These are phyloP conservation scores for Ochropacha duplaris DNA, from an alignment of 2,888 invertebrate species.

Conservation along the genomic window DNA sequence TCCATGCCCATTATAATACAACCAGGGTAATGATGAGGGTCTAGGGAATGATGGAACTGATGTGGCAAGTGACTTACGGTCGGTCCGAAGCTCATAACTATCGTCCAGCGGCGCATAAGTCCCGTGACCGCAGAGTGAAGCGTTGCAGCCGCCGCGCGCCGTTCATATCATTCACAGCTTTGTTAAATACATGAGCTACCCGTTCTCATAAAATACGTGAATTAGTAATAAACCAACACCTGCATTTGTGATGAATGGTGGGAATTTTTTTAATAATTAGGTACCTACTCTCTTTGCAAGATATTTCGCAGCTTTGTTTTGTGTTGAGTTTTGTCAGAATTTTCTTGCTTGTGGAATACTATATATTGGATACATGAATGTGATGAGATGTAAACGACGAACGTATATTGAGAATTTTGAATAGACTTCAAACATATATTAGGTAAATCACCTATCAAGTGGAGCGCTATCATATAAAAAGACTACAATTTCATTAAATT, in stretches of 20 bases:
- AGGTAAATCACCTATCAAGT: slow-evolving; percentile 40
- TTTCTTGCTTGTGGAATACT: too few relatives aligned
- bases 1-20: neutral
- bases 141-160: slow-evolving; percentile 37
- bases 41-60: slow-evolving; percentile 60
- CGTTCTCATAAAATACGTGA: slow-evolving; percentile 4
- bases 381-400: too few relatives aligned
- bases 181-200: slow-evolving; percentile 49
- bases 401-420: neutral
- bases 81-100: slow-evolving; percentile 70
- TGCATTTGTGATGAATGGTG: neutral
- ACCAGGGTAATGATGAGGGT: slow-evolving; percentile 42
- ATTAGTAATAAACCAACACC: neutral
- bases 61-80: slow-evolving; percentile 66
- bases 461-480: slow-evolving; percentile 60
- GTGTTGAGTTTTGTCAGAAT: too few relatives aligned
- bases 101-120: slow-evolving; percentile 69
- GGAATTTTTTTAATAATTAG: neutral
- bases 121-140: slow-evolving; percentile 65
- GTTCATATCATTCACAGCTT: slow-evolving; percentile 59
- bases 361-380: neutral
- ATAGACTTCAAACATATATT: neutral
- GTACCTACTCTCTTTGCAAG: neutral
- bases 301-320: neutral
- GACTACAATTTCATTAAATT: slow-evolving; percentile 75